Evolutionary conservation across 2,113 vertebrate species (phyloP), one percentile per base, ranked within the genome.

Genomic region (Cavia aperea): DNA sequence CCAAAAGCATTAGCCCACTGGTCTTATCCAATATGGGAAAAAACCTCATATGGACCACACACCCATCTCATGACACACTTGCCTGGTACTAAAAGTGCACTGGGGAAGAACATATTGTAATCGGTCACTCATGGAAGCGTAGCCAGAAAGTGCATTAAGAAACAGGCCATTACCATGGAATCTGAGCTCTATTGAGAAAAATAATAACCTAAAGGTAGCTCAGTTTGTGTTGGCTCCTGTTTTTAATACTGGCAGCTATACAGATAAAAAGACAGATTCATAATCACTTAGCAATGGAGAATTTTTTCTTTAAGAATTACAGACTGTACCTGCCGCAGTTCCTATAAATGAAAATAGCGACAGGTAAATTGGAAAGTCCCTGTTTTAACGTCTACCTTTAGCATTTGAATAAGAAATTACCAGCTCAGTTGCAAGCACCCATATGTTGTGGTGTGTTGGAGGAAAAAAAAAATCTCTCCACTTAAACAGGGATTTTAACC

Each of bases 401-500:
- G 92, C 43, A 8, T 89, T 75, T 91, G 51, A 82, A n/a, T 43
- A 84, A 81, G 81, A 58, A 86, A 75, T 75, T 21, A 43, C 46
- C 6, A n/a, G 82, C 81, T 95, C 81, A 46, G 77, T 94, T 31
- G 10, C 68, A 96, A 92, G 91, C 96, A 96, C 58, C 70, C 66
- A 60, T 54, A 56, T 26, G 92, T 90, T 79, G 58, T 91, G 84
- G 82, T 94, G 39, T 95, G 90, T 94, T 95, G 95, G 88, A 89
- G 49, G 6, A 1, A 7, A 56, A 68, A 89, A 65, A 60, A 96
- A 94, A 87, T 93, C 91, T 75, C 96, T 97, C 93, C 94, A 97
- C 96, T 98, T 97, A 97, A 97, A 98, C 96, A 96, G 65, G 63
- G 96, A 97, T 97, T 97, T 98, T 98, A 97, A 98, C 97, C 97